phyloP scores from a whole-genome alignment of 2,888 invertebrate genomes.

The Pardosa pseudoannulata region DNA sequence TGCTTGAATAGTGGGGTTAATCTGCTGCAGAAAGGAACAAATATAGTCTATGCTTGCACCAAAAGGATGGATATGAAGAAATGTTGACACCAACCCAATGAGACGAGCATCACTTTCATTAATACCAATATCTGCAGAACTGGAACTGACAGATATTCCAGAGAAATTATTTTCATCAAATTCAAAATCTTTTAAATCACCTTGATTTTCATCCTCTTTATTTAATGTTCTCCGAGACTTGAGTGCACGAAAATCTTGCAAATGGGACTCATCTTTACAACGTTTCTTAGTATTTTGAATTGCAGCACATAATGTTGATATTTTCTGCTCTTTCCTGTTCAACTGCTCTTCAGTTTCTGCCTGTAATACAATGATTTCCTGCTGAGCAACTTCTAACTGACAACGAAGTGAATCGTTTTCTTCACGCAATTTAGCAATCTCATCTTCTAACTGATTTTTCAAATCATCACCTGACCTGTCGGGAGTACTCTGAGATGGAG shows the following conservation, averaged over 20 bases:
- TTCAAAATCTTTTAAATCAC: not conserved
- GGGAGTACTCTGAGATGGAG: not conserved
- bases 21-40: slow-evolving; percentile 91
- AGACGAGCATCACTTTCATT: slow-evolving; percentile 76
- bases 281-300: slow-evolving; percentile 79
- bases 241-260: slow-evolving; percentile 3
- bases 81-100: slow-evolving; percentile 86
- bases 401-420: slow-evolving; percentile 94
- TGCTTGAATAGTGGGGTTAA: slow-evolving; percentile 85
- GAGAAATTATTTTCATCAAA: not conserved
- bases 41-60: slow-evolving; percentile 94
- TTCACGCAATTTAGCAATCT: slow-evolving; percentile 79
- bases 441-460: not conserved
- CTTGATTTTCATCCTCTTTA: not conserved
- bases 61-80: slow-evolving; percentile 93
- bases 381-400: slow-evolving; percentile 94
- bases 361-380: slow-evolving; percentile 92
- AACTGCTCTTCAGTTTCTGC: slow-evolving; percentile 87
- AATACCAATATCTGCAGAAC: not conserved
- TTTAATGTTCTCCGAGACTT: not conserved
- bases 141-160: not conserved
- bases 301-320: slow-evolving; percentile 84
- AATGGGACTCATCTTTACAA: slow-evolving; percentile 33
- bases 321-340: slow-evolving; percentile 90
- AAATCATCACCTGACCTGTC: not conserved